Evolutionary conservation across 1,140 invertebrate genomes (phyloP), one percentile per base, ranked within the genome.

Genomic region (Drosophila busckii): DNA sequence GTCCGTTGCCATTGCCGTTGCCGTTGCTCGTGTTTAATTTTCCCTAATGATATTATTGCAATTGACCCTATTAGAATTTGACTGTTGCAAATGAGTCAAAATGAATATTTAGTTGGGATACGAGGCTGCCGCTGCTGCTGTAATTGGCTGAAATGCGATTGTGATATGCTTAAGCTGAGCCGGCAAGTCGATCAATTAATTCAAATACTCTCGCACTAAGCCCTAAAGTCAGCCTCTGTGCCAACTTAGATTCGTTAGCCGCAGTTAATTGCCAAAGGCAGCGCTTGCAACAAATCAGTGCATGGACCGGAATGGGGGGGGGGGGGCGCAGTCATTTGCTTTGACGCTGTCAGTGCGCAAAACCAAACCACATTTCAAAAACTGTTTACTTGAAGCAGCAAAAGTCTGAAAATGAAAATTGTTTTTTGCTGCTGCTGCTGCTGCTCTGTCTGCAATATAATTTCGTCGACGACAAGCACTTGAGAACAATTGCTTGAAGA

Each of bases 21-120:
- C 9, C 60, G 16, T 31, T 46, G 65, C 31, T 40, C 70, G 65
- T 75, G 76, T 82, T 82, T 82, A 82, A 82, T 82, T 82, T 82
- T 83, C 75, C n/a, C 65, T 82, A 83, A 82, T 82, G 75, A 82
- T 82, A 82, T 82, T 82, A 82, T 82, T 82, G 76, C 75, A 82
- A 73, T 82, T 82, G 75, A 83, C 75, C 75, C 75, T 75, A 82
- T 82, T 82, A 55, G 70, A 82, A 75, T 82, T 82, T 61, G 70
- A 82, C 61, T 70, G 75, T 29, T 48, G 65, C 44, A 83, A 83
- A 82, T 82, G 75, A 83, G 52, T 82, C 70, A 82, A 76, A 82
- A 82, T 82, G 76, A 83, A 83, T 73, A 80, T 78, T 73, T 78
- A 78, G 73, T 52, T 56, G 26, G 13, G 26, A 25, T 17, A 13